Evolutionary conservation across 2,888 invertebrate genomes (phyloP), one percentile per base, ranked within the genome.

Genomic region (Dione juno): DNA sequence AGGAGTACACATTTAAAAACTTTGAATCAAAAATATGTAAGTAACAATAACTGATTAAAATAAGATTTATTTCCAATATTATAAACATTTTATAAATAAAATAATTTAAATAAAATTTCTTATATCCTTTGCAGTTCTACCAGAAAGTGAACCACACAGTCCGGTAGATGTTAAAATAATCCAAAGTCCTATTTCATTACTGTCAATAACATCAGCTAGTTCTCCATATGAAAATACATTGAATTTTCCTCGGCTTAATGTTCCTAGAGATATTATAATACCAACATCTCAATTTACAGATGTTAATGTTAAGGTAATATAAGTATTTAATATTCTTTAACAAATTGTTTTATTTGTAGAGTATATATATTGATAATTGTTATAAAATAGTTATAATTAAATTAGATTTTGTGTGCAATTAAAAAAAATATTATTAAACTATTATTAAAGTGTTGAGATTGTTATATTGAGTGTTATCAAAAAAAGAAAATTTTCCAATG

Each of bases 1-100:
- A 87, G 8, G 87, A 89, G 50, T 91, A 90, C 74, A 86, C 88
- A 3, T 85, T 92, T 57, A 88, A 92, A 73, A 88, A 83, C 73
- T 91, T 91, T 82, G 86, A 89, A 74, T 92, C 93, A 35, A 83
- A 77, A 77, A 85, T 85, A 73, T 81, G 93, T 93, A 80, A 88
- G 89, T 45, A 61, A 28, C 3, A 61, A 28, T 28, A 28, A 28
- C 28, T 3, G 5, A 28, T 3, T 28, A 3, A 28, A 28, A 2
- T 28, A 28, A 28, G 5, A 28, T 28, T 3, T 28, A 28, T 28
- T 28, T 8, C 14, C 6, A 21, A 37, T 57, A 6, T 57, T 57
- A 57, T n/a, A 14, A n/a, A n/a, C 14, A n/a, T n/a, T 37, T 2
- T 0, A 37, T 10, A 10, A 3, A 8, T 3, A 10, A 35, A 37